These are phyloP conservation scores for cattle (Bos taurus) DNA, from an alignment of 2,113 vertebrate species.

Conservation along the genomic window ARS-UCD2.0 NC_037332.1:113946001-113946500, in stretches of 20 bases:
- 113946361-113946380: not conserved
- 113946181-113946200: accelerated
- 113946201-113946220: accelerated
- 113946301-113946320: not conserved
- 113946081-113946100: accelerated
- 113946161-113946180: not conserved
- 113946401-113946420: not conserved
- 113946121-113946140: accelerated
- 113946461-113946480: accelerated
- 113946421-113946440: not conserved
- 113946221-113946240: accelerated
- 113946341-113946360: not conserved
- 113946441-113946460: accelerated
- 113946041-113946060: not conserved
- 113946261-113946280: not conserved
- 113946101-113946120: accelerated
- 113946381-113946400: accelerated
- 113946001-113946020: too few relatives aligned
- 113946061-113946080: accelerated
- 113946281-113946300: not conserved
- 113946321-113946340: not conserved
- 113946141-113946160: not conserved
- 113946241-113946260: accelerated
- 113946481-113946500: accelerated
- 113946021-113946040: not conserved